A percentile compares a stretch with the other conserved stretches of the same genome.
Conservation (phyloP, 2,797 vertebrate species). For the Hydrophis major region DNA sequence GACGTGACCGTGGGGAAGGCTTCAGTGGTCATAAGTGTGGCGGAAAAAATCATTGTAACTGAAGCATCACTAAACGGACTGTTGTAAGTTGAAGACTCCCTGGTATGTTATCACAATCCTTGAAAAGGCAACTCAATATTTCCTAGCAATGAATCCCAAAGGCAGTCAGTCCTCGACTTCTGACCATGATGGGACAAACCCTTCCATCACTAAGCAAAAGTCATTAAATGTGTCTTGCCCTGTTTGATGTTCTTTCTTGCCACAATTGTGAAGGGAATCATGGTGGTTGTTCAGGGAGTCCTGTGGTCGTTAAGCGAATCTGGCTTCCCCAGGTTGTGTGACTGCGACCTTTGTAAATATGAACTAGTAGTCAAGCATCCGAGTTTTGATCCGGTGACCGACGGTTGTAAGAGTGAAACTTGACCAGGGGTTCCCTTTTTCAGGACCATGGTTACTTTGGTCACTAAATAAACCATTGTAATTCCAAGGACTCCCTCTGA, state of each 20-base stretch:
- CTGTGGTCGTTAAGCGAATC: background rate
- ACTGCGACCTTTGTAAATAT: background rate
- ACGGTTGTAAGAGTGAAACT: too few relatives aligned
- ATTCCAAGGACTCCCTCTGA: too few relatives aligned
- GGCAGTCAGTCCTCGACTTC: background rate
- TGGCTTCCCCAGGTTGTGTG: background rate
- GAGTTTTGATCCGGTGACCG: accelerated
- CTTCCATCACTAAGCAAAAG: accelerated
- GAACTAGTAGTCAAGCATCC: background rate
- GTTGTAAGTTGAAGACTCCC: background rate
- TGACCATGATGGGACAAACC: accelerated
- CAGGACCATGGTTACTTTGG: too few relatives aligned
- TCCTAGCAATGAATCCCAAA: too few relatives aligned
- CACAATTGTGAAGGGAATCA: background rate
- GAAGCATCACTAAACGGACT: background rate
- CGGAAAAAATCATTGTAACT: background rate
- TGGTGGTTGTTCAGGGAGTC: too few relatives aligned
- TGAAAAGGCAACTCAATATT: too few relatives aligned
- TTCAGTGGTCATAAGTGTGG: background rate
- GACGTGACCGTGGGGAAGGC: too few relatives aligned
- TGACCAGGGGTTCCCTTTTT: too few relatives aligned
- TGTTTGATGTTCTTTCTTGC: background rate
- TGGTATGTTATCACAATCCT: too few relatives aligned
- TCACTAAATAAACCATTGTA: too few relatives aligned
- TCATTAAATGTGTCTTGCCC: background rate